Evolutionary conservation across 1,140 invertebrate genomes (phyloP).

Genomic region (Vanessa tameamea): DNA sequence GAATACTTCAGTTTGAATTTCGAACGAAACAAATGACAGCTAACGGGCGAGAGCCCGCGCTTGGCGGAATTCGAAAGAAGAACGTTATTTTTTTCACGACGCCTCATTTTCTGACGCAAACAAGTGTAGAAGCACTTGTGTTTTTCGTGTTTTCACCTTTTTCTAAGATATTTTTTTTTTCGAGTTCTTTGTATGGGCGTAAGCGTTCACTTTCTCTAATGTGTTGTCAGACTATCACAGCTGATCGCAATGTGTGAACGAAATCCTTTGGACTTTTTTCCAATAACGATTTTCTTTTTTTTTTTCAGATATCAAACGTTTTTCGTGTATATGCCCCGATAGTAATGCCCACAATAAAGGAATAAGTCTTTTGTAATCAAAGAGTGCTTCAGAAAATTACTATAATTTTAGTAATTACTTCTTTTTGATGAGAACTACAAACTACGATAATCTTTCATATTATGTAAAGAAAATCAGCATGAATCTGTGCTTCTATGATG

Average conservation of each 20-base stretch:
- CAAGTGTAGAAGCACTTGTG: slow-evolving; percentile 43
- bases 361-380: not conserved
- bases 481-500: no score
- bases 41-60: not conserved
- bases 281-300: slow-evolving; percentile 6
- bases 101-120: slow-evolving; percentile 48
- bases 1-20: slow-evolving; percentile 20
- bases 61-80: slow-evolving; percentile 23
- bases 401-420: no score
- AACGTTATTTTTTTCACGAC: slow-evolving; percentile 29
- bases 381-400: not conserved
- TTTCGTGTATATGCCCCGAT: not conserved
- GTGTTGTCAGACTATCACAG: slow-evolving; percentile 38
- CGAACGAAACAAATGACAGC: slow-evolving; percentile 38
- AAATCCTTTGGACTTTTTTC: slow-evolving; percentile 20
- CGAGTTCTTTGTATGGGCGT: slow-evolving; percentile 33
- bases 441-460: no score
- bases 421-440: no score
- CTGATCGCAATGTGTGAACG: slow-evolving; percentile 38
- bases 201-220: slow-evolving; percentile 38
- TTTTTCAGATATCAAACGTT: not conserved
- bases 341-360: not conserved
- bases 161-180: slow-evolving; percentile 42
- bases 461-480: no score
- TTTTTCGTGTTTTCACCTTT: slow-evolving; percentile 41